phyloP scores from a whole-genome alignment of 2,113 vertebrate species.

The Calcarius ornatus region DNA sequence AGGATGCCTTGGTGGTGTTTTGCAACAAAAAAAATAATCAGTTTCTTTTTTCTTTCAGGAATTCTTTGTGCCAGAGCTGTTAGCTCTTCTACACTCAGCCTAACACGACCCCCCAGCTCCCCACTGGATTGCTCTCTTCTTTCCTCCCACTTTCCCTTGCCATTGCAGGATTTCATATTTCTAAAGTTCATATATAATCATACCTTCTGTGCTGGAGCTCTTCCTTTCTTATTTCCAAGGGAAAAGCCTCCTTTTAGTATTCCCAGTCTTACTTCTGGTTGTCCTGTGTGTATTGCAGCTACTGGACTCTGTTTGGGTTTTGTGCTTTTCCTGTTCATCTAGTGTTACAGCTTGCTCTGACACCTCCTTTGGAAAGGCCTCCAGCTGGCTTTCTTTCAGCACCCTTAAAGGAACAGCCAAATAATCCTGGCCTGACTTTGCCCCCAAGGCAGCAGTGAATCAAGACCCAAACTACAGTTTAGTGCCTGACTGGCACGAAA shows the following conservation, averaged over 20 bases:
- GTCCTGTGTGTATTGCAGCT: background rate
- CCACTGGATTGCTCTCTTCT: background rate
- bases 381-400: conserved; percentile 2
- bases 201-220: conserved; percentile 28
- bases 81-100: background rate
- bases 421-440: background rate
- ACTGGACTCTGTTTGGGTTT: background rate
- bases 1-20: background rate
- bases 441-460: background rate
- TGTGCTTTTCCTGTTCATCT: conserved; percentile 36
- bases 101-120: background rate
- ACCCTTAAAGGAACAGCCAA: conserved; percentile 27
- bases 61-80: background rate
- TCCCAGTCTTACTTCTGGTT: background rate
- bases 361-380: background rate
- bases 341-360: conserved; percentile 1
- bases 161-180: background rate
- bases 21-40: background rate
- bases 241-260: background rate
- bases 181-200: background rate
- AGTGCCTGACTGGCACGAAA: background rate
- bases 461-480: background rate
- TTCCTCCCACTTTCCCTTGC: background rate
- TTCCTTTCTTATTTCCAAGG: background rate
- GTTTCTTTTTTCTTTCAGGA: background rate